These are phyloP conservation scores for Lynx canadensis DNA, from an alignment of 2,113 vertebrate genomes.

Conservation along the genomic window DNA sequence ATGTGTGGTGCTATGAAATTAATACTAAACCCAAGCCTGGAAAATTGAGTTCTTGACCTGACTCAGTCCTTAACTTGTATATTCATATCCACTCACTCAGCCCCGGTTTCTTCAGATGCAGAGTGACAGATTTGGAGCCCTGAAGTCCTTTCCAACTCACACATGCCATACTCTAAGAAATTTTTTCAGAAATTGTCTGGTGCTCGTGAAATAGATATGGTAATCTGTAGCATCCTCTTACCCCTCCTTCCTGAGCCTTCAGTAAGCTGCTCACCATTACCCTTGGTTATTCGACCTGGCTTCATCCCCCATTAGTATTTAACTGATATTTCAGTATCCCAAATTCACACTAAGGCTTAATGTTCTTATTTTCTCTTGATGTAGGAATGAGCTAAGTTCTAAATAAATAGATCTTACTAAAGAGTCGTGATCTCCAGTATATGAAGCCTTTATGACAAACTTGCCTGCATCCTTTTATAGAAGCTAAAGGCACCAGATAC, in stretches of 20 bases:
- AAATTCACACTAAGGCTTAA: not conserved
- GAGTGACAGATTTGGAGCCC: not conserved
- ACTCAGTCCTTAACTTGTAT: not conserved
- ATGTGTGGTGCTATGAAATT: not conserved
- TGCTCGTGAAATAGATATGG: not conserved
- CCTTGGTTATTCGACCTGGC: not conserved
- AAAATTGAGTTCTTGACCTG: not conserved
- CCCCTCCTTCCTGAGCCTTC: not conserved
- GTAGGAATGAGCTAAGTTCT: not conserved
- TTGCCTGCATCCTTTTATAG: not conserved
- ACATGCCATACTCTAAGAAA: not conserved
- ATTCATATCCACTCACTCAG: not conserved
- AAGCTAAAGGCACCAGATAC: not conserved
- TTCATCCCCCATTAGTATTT: not conserved
- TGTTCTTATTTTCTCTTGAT: not conserved
- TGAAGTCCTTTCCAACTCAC: not conserved
- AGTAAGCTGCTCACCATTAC: not conserved
- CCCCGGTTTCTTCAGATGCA: not conserved
- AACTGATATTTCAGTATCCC: not conserved
- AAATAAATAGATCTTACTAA: slow-evolving; percentile 5
- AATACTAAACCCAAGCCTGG: not conserved
- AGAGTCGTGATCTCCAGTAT: not conserved
- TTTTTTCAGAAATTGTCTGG: not conserved
- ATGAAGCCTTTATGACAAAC: not conserved
- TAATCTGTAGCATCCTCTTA: not conserved